Evolutionary conservation across 1,140 invertebrate species (phyloP).

Genomic region (Palaemon carinicauda): DNA sequence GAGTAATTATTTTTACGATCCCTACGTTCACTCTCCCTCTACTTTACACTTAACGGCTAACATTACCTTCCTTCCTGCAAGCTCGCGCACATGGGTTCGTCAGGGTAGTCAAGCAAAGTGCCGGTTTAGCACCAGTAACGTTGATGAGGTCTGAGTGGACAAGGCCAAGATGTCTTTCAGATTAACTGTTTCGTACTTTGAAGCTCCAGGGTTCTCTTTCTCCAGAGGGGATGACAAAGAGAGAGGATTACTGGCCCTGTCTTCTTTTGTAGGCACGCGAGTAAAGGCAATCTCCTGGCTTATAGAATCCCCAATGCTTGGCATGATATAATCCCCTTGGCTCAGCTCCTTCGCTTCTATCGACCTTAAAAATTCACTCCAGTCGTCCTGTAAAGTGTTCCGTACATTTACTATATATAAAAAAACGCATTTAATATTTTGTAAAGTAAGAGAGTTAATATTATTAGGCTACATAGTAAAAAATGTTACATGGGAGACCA

Average conservation of each 20-base stretch:
- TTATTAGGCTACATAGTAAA: too few relatives aligned
- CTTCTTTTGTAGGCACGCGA: background rate
- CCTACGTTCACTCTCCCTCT: too few relatives aligned
- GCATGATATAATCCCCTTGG: background rate
- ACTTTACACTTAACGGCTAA: background rate
- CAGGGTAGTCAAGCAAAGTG: conserved; percentile 58
- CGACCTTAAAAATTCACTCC: background rate
- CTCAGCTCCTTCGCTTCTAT: background rate
- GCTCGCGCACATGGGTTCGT: conserved; percentile 51
- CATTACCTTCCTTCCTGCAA: conserved; percentile 34
- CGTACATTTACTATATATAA: too few relatives aligned
- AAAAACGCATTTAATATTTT: too few relatives aligned
- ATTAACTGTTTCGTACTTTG: background rate
- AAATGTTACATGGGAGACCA: too few relatives aligned
- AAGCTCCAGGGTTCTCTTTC: too few relatives aligned
- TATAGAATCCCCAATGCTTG: background rate
- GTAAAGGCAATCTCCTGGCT: background rate
- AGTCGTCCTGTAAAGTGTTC: conserved; percentile 24
- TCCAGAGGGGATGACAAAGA: background rate
- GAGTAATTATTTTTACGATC: too few relatives aligned
- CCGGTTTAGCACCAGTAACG: conserved; percentile 39
- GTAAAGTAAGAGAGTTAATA: background rate
- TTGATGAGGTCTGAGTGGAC: background rate
- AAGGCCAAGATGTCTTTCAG: conserved; percentile 10
- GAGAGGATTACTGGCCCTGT: background rate